Percentiles rank a stretch among this genome's conserved stretches.
Conservation (phyloP, 2,888 invertebrate genomes). For the Chloroclysta siterata region DNA sequence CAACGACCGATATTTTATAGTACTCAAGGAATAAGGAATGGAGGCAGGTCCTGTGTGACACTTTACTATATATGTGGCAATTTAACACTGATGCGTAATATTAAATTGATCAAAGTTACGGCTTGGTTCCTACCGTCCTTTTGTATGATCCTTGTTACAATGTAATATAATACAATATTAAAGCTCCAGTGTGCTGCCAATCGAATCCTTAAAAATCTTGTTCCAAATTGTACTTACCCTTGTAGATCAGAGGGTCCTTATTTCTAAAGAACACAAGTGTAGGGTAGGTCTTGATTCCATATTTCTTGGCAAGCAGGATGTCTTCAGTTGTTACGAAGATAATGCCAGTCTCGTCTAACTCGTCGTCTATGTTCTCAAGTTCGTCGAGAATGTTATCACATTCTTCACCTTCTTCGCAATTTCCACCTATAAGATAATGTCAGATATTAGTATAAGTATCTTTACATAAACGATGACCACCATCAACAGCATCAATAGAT, state of each 20-base stretch:
- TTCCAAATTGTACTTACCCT: slow-evolving; percentile 70
- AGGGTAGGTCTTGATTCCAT: slow-evolving; percentile 93
- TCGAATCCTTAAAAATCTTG: no score
- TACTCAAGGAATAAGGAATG: background rate
- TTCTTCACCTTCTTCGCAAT: slow-evolving; percentile 94
- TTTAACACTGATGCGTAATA: background rate
- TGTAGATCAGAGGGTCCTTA: slow-evolving; percentile 93
- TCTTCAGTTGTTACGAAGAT: slow-evolving; percentile 97
- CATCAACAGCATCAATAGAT: no score
- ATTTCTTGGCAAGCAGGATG: slow-evolving; percentile 90
- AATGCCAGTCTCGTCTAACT: slow-evolving; percentile 96
- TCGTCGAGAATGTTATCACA: slow-evolving; percentile 94
- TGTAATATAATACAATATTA: no score
- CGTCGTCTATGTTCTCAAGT: slow-evolving; percentile 96
- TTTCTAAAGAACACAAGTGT: slow-evolving; percentile 95
- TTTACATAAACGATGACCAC: no score
- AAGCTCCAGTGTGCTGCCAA: no score
- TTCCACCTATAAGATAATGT: slow-evolving; percentile 84
- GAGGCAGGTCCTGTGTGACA: no score
- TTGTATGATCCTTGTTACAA: no score
- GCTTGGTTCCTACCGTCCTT: no score
- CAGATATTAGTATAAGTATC: no score
- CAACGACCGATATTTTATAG: background rate
- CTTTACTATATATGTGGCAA: background rate
- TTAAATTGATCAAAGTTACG: no score